Percentiles rank a stretch among this genome's conserved stretches.
Conservation (phyloP, 2,888 invertebrate genomes). For the Catocala nupta region DNA sequence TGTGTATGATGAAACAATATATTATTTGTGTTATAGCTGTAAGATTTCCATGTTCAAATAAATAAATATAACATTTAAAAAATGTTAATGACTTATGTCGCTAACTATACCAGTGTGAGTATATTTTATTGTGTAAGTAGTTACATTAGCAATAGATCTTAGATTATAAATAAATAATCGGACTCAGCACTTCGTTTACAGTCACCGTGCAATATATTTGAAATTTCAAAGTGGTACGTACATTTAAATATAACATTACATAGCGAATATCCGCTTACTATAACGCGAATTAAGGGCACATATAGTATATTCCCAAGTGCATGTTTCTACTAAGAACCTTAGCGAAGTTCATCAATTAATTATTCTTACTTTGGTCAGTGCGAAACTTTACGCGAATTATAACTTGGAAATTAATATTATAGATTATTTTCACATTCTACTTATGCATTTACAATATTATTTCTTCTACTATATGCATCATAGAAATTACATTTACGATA, state of each 20-base stretch:
- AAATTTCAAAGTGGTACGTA: background rate
- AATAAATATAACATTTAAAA: too few relatives aligned
- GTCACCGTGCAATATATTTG: background rate
- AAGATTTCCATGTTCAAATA: too few relatives aligned
- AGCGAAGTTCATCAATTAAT: constrained; percentile 24
- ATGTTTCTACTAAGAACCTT: constrained; percentile 31
- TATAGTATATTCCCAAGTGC: constrained; percentile 27
- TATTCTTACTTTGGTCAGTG: constrained; percentile 39
- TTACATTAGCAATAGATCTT: too few relatives aligned
- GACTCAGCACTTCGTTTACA: too few relatives aligned
- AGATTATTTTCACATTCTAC: constrained; percentile 6
- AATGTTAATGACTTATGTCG: too few relatives aligned
- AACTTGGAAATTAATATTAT: constrained; percentile 16
- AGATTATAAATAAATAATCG: too few relatives aligned
- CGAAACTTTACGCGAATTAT: constrained; percentile 33
- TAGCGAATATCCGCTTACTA: constrained; percentile 38
- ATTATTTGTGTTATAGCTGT: too few relatives aligned
- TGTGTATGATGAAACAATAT: too few relatives aligned
- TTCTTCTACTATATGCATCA: background rate
- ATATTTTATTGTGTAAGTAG: too few relatives aligned
- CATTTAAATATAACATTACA: constrained; percentile 2
- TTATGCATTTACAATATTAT: constrained; percentile 27
- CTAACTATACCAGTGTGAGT: too few relatives aligned
- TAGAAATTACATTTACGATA: background rate
- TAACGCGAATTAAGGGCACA: constrained; percentile 23